Conservation (phyloP, 2,888 invertebrate species). For the Autographa pulchrina region DNA sequence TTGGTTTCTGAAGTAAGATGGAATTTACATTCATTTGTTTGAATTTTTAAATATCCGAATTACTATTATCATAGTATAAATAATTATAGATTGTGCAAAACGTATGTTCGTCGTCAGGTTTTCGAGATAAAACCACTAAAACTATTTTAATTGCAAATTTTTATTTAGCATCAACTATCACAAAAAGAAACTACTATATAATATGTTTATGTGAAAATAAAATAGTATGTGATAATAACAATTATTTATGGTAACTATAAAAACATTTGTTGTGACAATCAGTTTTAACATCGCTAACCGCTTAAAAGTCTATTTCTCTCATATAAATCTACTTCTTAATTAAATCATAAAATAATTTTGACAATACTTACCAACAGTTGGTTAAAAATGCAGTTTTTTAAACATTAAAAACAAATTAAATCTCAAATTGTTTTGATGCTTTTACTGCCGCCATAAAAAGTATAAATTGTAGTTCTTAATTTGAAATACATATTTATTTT, state of each 20-base stretch:
- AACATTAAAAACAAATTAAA: slow-evolving; percentile 38
- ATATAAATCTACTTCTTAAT: slow-evolving; percentile 27
- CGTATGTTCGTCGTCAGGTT: no score
- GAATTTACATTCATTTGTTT: slow-evolving; percentile 3
- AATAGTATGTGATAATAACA: background rate
- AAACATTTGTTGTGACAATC: background rate
- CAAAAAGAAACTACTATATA: no score
- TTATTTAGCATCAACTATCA: no score
- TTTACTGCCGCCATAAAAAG: slow-evolving; percentile 42
- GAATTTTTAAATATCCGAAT: no score
- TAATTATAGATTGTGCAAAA: no score
- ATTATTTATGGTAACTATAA: background rate
- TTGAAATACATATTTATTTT: background rate
- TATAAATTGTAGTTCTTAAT: slow-evolving; percentile 1
- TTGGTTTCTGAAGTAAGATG: background rate
- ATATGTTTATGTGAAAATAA: no score
- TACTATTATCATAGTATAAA: no score
- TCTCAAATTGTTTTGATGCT: slow-evolving; percentile 11
- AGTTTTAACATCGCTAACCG: background rate
- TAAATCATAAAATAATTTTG: slow-evolving; percentile 17
- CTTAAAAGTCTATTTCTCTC: slow-evolving; percentile 8
- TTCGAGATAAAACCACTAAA: background rate
- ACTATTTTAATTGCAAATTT: no score
- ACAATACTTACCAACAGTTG: slow-evolving; percentile 9
- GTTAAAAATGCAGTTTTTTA: slow-evolving; percentile 20